Conservation (phyloP, 2,797 vertebrate species). For the Sebastes hopkinsi region DNA sequence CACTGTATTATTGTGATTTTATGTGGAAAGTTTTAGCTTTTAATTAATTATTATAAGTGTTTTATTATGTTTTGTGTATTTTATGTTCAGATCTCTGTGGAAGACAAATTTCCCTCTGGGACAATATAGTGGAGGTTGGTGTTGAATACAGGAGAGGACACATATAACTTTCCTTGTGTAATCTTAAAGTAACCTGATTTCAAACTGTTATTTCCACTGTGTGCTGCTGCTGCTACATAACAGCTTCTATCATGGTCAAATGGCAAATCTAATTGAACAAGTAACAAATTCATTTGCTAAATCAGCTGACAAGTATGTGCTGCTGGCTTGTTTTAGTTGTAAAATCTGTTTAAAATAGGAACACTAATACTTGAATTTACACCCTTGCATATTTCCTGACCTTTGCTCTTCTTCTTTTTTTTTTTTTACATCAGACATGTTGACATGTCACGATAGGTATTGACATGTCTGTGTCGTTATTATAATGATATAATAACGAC, state of each 20-base stretch:
- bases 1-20: background rate
- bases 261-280: background rate
- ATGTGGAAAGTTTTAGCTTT: background rate
- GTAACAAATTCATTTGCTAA: background rate
- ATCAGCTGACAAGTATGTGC: background rate
- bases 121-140: background rate
- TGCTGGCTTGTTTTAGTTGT: background rate
- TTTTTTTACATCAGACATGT: too few relatives aligned
- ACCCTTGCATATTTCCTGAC: background rate
- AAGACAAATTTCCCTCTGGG: background rate
- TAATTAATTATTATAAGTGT: too few relatives aligned
- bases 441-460: too few relatives aligned
- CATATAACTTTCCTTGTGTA: background rate
- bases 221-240: background rate
- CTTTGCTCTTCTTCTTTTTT: background rate
- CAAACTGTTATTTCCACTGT: background rate
- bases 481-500: background rate
- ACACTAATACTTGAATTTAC: background rate
- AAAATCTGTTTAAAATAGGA: background rate
- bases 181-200: background rate
- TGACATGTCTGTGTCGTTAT: too few relatives aligned
- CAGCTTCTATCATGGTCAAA: background rate
- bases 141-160: background rate
- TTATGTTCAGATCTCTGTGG: background rate
- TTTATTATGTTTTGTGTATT: background rate